Evolutionary conservation across 2,888 invertebrate species (phyloP).

Genomic region (Drosophila longiperda): DNA sequence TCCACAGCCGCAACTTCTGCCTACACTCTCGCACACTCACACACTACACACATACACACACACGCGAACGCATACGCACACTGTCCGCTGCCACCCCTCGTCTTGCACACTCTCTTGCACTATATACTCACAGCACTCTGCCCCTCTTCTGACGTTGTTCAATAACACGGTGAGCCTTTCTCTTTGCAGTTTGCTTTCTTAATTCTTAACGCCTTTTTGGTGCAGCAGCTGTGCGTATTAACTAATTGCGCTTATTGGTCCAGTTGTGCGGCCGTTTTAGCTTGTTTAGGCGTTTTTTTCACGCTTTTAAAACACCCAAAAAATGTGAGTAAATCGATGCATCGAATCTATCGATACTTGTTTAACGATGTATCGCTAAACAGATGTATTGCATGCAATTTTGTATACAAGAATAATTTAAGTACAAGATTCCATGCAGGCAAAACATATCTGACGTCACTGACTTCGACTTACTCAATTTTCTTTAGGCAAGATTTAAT

Average conservation of each 20-base stretch:
- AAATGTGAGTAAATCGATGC: conserved; percentile 79
- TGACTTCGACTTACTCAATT: neutral
- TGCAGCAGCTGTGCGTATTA: conserved; percentile 32
- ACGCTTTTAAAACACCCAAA: conserved; percentile 77
- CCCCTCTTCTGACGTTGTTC: conserved; percentile 63
- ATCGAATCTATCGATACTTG: conserved; percentile 68
- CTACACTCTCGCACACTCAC: conserved; percentile 54
- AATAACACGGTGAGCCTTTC: conserved; percentile 66
- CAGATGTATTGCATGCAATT: conserved; percentile 26
- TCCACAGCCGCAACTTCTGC: conserved; percentile 68
- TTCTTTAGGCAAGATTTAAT: neutral
- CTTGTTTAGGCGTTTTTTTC: conserved; percentile 77
- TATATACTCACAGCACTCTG: conserved; percentile 33
- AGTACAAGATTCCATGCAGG: conserved; percentile 2
- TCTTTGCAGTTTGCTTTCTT: conserved; percentile 13
- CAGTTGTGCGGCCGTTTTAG: conserved; percentile 48
- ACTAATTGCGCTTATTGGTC: conserved; percentile 57
- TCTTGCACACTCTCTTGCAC: conserved; percentile 28
- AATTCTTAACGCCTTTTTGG: conserved; percentile 26
- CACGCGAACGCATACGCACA: conserved; percentile 44
- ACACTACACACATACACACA: conserved; percentile 32
- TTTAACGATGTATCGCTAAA: conserved; percentile 36
- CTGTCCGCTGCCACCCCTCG: conserved; percentile 48
- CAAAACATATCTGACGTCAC: conserved; percentile 21
- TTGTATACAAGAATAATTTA: neutral